Evolutionary conservation across 2,888 invertebrate genomes (phyloP).

Genomic region (Octonoba sinensis): DNA sequence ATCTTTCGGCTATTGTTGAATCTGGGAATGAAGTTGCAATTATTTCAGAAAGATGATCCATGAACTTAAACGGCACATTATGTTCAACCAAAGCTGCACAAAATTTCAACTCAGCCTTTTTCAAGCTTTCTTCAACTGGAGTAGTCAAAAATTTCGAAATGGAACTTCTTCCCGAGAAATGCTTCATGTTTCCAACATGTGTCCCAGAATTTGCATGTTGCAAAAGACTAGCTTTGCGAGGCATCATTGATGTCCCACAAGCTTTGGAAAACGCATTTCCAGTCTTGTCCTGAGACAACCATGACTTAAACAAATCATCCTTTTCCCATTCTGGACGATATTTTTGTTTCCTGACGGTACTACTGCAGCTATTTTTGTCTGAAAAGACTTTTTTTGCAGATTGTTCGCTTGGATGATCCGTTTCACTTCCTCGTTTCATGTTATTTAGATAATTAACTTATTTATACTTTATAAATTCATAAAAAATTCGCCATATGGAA

Average conservation of each 20-base stretch:
- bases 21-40: background rate
- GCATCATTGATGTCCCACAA: background rate
- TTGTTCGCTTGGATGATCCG: background rate
- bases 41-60: background rate
- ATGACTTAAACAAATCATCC: background rate
- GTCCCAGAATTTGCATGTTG: background rate
- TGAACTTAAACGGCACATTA: background rate
- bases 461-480: too few relatives aligned
- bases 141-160: background rate
- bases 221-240: background rate
- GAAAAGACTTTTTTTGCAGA: background rate
- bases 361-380: background rate
- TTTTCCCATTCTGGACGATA: background rate
- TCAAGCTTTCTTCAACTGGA: background rate
- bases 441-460: too few relatives aligned
- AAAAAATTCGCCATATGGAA: too few relatives aligned
- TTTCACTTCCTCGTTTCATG: too few relatives aligned
- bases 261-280: slow-evolving; percentile 1
- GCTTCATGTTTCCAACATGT: background rate
- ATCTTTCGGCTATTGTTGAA: background rate
- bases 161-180: background rate
- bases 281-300: background rate
- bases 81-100: background rate
- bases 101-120: background rate
- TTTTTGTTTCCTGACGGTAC: background rate